Percentiles rank a stretch among this genome's conserved stretches.
Conservation (phyloP, 2,113 vertebrate species). For the Erythrolamprus reginae region DNA sequence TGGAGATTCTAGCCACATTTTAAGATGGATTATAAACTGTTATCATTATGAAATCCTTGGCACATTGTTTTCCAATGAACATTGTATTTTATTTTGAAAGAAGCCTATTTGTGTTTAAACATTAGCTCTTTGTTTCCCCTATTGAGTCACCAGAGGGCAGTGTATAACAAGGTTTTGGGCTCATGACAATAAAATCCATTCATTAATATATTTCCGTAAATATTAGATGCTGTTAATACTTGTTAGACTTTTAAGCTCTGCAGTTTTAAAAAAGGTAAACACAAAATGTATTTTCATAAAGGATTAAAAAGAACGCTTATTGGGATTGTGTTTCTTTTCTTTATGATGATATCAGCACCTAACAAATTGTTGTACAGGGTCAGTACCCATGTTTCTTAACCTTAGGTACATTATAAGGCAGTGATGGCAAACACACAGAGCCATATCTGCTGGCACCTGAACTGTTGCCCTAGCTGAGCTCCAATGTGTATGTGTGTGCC, state of each 20-base stretch:
- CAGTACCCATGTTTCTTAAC: background rate
- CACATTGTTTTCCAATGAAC: background rate
- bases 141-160: conserved; percentile 42
- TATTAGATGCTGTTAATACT: background rate
- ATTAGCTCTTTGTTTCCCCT: background rate
- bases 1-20: background rate
- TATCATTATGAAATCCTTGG: background rate
- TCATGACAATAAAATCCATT: background rate
- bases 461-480: too few species aligned
- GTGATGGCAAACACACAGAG: too few species aligned
- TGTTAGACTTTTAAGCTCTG: background rate
- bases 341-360: background rate
- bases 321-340: background rate
- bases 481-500: too few species aligned
- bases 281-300: background rate
- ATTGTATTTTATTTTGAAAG: background rate
- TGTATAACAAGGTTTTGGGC: conserved; percentile 24
- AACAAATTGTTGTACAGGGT: background rate
- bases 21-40: background rate
- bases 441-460: too few species aligned
- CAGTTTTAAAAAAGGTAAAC: background rate
- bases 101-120: background rate
- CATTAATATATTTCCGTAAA: background rate
- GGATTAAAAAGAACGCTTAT: background rate
- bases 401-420: background rate